These are phyloP conservation scores for Callipepla californica DNA, from an alignment of 2,113 vertebrate genomes.

Conservation along the genomic window DNA sequence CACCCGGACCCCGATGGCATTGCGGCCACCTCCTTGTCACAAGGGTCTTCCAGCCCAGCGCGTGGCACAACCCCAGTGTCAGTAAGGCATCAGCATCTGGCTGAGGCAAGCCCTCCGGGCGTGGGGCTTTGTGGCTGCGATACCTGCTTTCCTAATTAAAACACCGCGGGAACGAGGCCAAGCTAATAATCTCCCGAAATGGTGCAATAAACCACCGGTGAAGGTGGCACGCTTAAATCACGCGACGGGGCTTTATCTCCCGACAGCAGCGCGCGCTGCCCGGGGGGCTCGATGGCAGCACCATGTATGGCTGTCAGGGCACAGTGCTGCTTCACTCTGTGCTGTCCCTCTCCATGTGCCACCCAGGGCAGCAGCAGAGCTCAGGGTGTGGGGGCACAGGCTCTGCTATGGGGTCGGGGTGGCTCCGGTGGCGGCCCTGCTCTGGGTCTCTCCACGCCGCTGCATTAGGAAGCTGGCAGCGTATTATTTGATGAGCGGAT, in stretches of 20 bases:
- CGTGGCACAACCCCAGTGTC: not conserved
- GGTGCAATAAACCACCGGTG: slow-evolving; percentile 29
- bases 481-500: slow-evolving; percentile 68
- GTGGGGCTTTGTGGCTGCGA: not conserved
- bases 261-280: fast-evolving
- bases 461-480: slow-evolving; percentile 62
- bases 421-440: not conserved
- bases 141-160: slow-evolving; percentile 31
- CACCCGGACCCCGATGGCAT: not conserved
- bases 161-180: slow-evolving; percentile 47
- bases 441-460: slow-evolving; percentile 8
- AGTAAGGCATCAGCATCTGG: slow-evolving; percentile 44
- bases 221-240: not conserved
- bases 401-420: not conserved
- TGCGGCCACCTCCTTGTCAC: not conserved
- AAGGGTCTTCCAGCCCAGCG: not conserved
- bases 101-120: slow-evolving; percentile 33
- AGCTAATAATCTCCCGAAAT: slow-evolving; percentile 51
- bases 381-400: fast-evolving
- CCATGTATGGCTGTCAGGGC: not conserved
- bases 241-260: not conserved
- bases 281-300: fast-evolving
- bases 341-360: not conserved
- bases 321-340: not conserved
- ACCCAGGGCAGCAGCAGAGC: fast-evolving